Base-by-base conservation (phyloP, 2,888 invertebrate genomes). In the Seira sanloemensis region DNA sequence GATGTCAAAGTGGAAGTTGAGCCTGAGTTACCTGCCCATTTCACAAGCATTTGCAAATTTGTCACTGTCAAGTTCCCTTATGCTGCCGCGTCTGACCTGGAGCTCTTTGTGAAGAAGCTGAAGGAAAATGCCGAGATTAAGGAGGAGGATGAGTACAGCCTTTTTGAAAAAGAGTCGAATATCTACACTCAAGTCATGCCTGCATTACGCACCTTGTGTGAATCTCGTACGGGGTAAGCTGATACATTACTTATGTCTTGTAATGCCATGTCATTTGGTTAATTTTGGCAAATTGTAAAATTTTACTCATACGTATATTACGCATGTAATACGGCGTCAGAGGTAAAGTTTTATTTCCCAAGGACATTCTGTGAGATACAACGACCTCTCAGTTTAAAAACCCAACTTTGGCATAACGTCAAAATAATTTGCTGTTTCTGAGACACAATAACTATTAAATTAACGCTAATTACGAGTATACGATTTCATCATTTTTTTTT, bases 71-170 rank as follows among this genome's bases (percentile, higher is more conserved):
- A 79, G 21, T 86, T 77, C 16, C 65, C 69, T 19, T 26, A 21
- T 24, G 54, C 50, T 19, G 23, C n/a, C 26, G 16, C 18, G 19
- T 26, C 37, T 65, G 21, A 23, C 1, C 65, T 86, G 67, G 85
- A 86, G 37, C 80, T 86, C 0, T 86, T 86, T 78, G 79, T 85
- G 16, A 86, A 86, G 50, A 74, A 80, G 50, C 68, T 85, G 5
- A 86, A 86, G 46, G 74, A 73, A 24, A 86, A 86, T 26, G 86
- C 86, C 23, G 86, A 85, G 69, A 85, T 86, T 23, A 86, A 86
- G 46, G 86, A 86, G 23, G 83, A 80, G 18, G 83, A 78, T 27
- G 85, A 86, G 4, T 78, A 81, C 72, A 85, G 85, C 25, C 54
- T 86, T 26, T 86, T 86, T 26, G 86, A 86, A 4, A 86, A 86